Base-by-base conservation (phyloP, 2,888 invertebrate genomes). In the Sminthurides aquaticus region DNA sequence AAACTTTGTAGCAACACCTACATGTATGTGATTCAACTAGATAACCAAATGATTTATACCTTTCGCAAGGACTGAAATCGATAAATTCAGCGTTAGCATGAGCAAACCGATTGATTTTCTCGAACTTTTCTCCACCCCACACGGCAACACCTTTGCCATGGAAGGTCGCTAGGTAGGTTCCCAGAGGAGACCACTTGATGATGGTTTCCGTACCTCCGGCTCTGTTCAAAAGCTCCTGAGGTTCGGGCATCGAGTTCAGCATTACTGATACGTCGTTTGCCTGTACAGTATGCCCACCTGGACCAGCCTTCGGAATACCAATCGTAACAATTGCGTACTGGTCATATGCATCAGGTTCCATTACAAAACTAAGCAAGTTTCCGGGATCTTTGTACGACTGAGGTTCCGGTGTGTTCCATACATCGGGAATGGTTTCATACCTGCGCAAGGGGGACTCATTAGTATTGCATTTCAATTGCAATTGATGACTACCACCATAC, bases 1-100 rank as follows among this genome's bases (percentile, higher is more conserved):
- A n/a, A n/a, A n/a, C n/a, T n/a, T n/a, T n/a, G n/a, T n/a, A n/a
- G n/a, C n/a, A n/a, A n/a, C n/a, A n/a, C n/a, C n/a, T n/a, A n/a
- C n/a, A n/a, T n/a, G n/a, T n/a, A n/a, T n/a, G n/a, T n/a, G n/a
- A n/a, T n/a, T n/a, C n/a, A n/a, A 24, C 11, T 24, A 54, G 15
- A n/a, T n/a, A n/a, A n/a, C n/a, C n/a, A n/a, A n/a, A n/a, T n/a
- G n/a, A n/a, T n/a, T n/a, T 78, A 76, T 77, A 85, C 82, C 92
- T 92, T 82, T 99, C 99, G 79, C 92, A 91, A 0, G 99, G 98
- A 11, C 98, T 99, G 80, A 96, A 99, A 76, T 97, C 96, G 67
- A 98, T 92, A 76, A 92, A 92, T 76, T 95, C 90, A 0, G 97
- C 98, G 70, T 89, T 89, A 0, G 86, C 83, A 76, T 95, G 97